These are phyloP conservation scores for Nymphalis urticae DNA, from an alignment of 2,888 invertebrate species.

Conservation along the genomic window DNA sequence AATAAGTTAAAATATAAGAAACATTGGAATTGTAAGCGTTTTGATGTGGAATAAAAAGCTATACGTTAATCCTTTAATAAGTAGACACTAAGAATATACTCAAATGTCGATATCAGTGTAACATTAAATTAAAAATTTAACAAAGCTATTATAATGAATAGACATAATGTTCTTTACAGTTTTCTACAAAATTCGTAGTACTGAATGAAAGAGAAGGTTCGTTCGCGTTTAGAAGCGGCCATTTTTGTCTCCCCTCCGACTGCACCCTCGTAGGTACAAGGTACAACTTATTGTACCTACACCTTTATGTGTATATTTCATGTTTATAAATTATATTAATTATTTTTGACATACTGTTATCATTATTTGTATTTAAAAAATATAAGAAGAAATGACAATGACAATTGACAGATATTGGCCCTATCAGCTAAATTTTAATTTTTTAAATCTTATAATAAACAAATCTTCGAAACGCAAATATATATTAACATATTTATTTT, in stretches of 20 bases:
- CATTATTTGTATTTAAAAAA: not conserved
- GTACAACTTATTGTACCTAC: constrained; percentile 41
- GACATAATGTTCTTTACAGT: not conserved
- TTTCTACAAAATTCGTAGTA: constrained; percentile 23
- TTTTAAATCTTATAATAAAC: too few relatives aligned
- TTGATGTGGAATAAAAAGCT: too few relatives aligned
- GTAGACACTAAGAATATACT: not conserved
- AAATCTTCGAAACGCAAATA: too few relatives aligned
- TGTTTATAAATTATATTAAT: constrained; percentile 40
- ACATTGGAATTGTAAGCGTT: too few relatives aligned
- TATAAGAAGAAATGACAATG: too few relatives aligned
- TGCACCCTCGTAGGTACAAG: constrained; percentile 52
- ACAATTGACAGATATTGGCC: too few relatives aligned
- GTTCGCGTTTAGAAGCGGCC: constrained; percentile 57
- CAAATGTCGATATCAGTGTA: not conserved
- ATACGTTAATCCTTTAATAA: not conserved
- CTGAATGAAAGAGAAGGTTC: constrained; percentile 50
- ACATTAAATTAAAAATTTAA: not conserved
- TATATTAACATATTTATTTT: too few relatives aligned
- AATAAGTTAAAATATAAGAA: too few relatives aligned
- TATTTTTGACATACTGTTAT: not conserved
- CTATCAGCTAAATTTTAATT: too few relatives aligned
- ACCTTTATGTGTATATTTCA: constrained; percentile 36
- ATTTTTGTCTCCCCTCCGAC: constrained; percentile 72
- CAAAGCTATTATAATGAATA: too few relatives aligned